Percentiles rank a stretch among this genome's conserved stretches.
Evolutionary conservation across 1,140 invertebrate species (phyloP).

Genomic region (Calephelis nemesis): DNA sequence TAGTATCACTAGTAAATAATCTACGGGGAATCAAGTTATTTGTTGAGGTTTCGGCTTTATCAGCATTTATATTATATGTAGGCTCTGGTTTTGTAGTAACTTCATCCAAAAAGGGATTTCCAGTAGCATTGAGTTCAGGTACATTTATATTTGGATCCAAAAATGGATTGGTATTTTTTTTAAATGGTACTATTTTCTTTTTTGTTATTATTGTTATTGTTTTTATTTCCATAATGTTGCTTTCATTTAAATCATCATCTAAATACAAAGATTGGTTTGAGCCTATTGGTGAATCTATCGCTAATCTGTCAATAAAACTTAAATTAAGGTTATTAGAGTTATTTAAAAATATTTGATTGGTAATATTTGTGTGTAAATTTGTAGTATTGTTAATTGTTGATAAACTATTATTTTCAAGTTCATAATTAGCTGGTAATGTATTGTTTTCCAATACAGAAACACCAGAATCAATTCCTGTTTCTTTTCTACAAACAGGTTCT

Average conservation of each 20-base stretch:
- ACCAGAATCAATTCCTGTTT: conserved; percentile 52
- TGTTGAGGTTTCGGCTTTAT: conserved; percentile 31
- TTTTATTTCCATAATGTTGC: conserved; percentile 79
- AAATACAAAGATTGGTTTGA: conserved; percentile 69
- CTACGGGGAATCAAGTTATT: conserved; percentile 57
- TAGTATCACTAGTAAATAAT: conserved; percentile 64
- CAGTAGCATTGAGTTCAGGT: conserved; percentile 27
- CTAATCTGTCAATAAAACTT: conserved; percentile 74
- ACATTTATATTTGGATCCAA: conserved; percentile 56
- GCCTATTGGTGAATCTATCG: conserved; percentile 58
- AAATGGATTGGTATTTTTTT: conserved; percentile 73
- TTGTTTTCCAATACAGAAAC: conserved; percentile 55
- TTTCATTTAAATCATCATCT: conserved; percentile 77
- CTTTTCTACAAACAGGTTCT: conserved; percentile 21
- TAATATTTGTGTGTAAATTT: conserved; percentile 57
- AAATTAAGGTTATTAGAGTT: conserved; percentile 64
- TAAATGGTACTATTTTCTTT: conserved; percentile 51
- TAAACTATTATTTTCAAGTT: conserved; percentile 40
- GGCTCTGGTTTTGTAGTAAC: conserved; percentile 42
- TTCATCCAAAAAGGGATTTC: conserved; percentile 58
- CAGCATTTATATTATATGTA: conserved; percentile 50
- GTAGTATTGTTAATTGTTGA: conserved; percentile 48
- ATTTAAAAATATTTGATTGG: conserved; percentile 63
- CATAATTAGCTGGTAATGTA: conserved; percentile 27
- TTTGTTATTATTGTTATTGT: conserved; percentile 74